phyloP scores from a whole-genome alignment of 2,797 vertebrate species.

The Luscinia luscinia region DNA sequence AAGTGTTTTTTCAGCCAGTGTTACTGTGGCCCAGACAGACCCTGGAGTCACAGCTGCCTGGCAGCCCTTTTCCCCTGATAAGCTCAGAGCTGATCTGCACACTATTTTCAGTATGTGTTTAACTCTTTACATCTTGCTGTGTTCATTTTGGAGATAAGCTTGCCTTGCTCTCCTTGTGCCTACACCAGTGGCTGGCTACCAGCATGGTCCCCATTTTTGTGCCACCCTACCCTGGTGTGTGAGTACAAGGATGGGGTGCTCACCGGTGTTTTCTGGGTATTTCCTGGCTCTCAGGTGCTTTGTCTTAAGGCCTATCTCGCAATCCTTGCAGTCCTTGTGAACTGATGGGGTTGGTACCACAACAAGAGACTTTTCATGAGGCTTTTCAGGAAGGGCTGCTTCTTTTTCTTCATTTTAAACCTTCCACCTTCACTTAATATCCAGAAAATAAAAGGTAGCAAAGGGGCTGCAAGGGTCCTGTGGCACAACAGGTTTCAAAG shows the following conservation, averaged over 20 bases:
- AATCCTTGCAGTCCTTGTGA: background rate
- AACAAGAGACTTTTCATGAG: rapidly evolving
- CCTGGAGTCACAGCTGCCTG: background rate
- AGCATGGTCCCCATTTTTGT: rapidly evolving
- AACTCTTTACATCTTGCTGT: background rate
- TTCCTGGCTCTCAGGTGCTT: background rate
- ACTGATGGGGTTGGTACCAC: background rate
- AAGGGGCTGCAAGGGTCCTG: background rate
- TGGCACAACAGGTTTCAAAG: background rate
- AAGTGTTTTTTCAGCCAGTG: background rate
- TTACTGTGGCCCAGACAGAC: background rate
- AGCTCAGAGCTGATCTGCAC: background rate
- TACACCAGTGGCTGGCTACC: background rate
- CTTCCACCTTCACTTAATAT: background rate
- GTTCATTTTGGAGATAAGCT: background rate
- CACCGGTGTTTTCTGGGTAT: background rate
- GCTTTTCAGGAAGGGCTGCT: background rate
- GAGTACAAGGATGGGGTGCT: background rate
- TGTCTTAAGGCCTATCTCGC: background rate
- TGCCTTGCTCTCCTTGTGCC: background rate
- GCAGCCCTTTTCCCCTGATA: background rate
- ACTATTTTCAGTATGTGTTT: background rate
- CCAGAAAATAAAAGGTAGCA: background rate
- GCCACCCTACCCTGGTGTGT: background rate
- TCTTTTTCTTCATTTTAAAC: background rate